phyloP scores from a whole-genome alignment of 2,113 vertebrate species.

The Pterophyllum scalare region DNA sequence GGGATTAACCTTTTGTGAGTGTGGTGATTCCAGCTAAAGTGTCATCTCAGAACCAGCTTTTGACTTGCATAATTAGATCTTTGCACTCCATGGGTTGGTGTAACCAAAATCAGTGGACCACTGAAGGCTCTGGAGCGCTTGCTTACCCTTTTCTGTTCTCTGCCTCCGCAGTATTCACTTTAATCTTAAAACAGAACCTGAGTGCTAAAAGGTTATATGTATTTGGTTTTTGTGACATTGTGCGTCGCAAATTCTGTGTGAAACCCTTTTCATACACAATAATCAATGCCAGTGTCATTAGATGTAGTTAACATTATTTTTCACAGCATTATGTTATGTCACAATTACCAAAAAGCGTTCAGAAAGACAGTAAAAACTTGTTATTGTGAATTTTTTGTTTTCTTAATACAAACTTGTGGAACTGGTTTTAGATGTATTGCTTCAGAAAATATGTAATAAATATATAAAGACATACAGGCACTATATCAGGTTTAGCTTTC shows the following conservation, averaged over 20 bases:
- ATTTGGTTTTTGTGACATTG: neutral
- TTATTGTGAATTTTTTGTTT: neutral
- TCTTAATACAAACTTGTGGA: neutral
- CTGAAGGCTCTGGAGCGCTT: conserved; percentile 4
- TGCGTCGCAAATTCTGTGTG: neutral
- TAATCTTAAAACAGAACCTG: neutral
- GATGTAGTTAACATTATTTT: neutral
- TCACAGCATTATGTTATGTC: neutral
- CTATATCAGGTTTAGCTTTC: neutral
- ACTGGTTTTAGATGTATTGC: neutral
- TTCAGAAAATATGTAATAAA: neutral
- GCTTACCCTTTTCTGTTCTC: conserved; percentile 12
- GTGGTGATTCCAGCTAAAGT: conserved; percentile 36
- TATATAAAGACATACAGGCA: conserved; percentile 16
- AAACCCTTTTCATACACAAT: neutral
- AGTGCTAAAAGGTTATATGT: neutral
- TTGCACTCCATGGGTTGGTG: conserved; percentile 9
- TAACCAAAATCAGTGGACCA: conserved; percentile 15
- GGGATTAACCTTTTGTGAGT: conserved; percentile 66
- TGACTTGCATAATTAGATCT: conserved; percentile 53
- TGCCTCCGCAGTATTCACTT: neutral
- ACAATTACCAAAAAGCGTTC: neutral
- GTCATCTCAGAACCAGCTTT: conserved; percentile 17
- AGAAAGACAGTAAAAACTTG: neutral
- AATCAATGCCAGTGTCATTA: neutral